Evolutionary conservation across 2,113 vertebrate species (phyloP), one percentile per base, ranked within the genome.

Genomic region (Phrynosoma platyrhinos): DNA sequence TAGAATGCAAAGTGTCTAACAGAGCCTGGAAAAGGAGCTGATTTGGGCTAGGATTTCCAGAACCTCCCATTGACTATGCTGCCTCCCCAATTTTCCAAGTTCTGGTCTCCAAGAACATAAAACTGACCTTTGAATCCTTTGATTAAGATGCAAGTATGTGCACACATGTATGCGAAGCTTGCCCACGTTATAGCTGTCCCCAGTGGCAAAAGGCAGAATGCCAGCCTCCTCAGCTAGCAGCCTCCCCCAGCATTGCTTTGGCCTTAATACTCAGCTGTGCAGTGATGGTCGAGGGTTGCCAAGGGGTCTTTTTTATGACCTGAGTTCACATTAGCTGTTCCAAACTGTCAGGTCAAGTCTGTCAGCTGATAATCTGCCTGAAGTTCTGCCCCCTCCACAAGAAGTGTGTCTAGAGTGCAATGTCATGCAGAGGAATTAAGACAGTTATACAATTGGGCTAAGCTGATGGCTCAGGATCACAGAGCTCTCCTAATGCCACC

Each of bases 361-460:
- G 75, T 52, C 36, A 62, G 36, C 25, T 71, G 52, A 62, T 83
- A 20, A 66, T 53, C 25, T 5, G 84, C 64, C n/a, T 30, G 9
- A 10, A n/a, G 32, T 10, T 32, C 47, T 68, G 21, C 76, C 30
- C 58, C 4, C 27, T 7, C 64, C 27, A 40, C 6, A 42, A 55
- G n/a, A 30, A 30, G 64, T 20, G 6, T 5, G 69, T 0, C 12
- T 75, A 74, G 0, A 69, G 23, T 58, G 81, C 6, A n/a, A 10
- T 25, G 69, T 74, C 9, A 80, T 52, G 27, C 16, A 23, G 69
- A 47, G 69, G 79, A 52, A 82, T 75, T 64, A 62, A 62, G 9
- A 81, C 53, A 82, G 47, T 75, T 87, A 74, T 27, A 40, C 52
- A 84, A 75, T 84, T 84, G 40, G 78, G 68, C 78, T 80, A 71